These are phyloP conservation scores for Emydoidea blandingii DNA, from an alignment of 2,797 vertebrate genomes.

Conservation along the genomic window DNA sequence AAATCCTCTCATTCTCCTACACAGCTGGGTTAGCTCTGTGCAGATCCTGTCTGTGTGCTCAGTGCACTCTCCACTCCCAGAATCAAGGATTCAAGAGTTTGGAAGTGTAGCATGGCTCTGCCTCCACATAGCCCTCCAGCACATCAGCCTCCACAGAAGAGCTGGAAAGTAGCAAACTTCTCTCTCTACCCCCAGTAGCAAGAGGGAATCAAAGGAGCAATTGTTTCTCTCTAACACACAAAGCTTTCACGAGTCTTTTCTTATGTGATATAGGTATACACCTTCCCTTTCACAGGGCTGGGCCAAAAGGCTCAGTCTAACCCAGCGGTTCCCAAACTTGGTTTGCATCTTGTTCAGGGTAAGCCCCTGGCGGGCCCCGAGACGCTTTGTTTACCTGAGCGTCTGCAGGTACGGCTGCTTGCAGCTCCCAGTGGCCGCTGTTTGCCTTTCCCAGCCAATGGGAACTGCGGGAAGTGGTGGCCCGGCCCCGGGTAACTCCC, in stretches of 20 bases:
- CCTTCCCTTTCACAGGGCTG: too few relatives aligned
- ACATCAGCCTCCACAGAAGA: neutral
- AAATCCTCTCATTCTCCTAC: neutral
- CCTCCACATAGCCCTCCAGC: neutral
- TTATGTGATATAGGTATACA: neutral
- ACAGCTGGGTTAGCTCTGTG: neutral
- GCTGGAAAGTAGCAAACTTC: neutral
- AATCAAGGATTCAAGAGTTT: neutral
- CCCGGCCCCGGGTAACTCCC: too few relatives aligned
- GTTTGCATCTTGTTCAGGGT: too few relatives aligned
- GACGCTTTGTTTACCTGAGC: too few relatives aligned
- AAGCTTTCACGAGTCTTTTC: neutral
- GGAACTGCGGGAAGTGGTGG: too few relatives aligned
- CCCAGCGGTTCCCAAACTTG: too few relatives aligned
- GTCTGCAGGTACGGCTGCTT: too few relatives aligned
- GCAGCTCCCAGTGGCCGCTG: too few relatives aligned
- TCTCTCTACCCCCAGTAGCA: neutral
- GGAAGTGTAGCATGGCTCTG: rapidly evolving
- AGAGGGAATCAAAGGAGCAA: neutral
- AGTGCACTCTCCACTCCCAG: neutral
- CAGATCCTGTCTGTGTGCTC: neutral
- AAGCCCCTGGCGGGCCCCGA: too few relatives aligned
- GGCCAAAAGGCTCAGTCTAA: neutral
- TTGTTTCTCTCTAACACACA: neutral
- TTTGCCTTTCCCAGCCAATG: too few relatives aligned